phyloP scores from a whole-genome alignment of 1,140 invertebrate species.

The Cataglyphis hispanica region DNA sequence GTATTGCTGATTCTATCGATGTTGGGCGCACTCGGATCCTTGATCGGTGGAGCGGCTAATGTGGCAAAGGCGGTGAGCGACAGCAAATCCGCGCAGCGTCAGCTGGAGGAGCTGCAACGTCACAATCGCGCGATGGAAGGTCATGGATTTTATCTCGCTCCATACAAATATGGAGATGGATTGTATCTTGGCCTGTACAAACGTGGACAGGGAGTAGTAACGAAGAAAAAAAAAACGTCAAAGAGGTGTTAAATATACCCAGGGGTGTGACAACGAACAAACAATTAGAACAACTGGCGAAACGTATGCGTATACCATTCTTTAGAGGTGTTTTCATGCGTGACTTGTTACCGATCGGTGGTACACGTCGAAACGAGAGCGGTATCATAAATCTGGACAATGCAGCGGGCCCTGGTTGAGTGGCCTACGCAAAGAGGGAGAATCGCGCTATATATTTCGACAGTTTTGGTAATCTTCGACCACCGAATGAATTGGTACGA shows the following conservation, averaged over 20 bases:
- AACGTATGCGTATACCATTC: neutral
- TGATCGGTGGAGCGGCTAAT: neutral
- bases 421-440: too few species aligned
- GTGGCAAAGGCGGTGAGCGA: neutral
- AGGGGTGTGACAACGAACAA: too few species aligned
- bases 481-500: neutral
- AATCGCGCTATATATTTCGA: neutral
- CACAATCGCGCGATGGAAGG: neutral
- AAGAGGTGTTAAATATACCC: neutral
- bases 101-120: neutral
- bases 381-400: too few species aligned
- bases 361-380: neutral
- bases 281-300: too few species aligned
- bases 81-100: too few species aligned
- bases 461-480: neutral
- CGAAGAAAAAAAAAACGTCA: neutral
- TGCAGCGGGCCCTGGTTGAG: too few species aligned
- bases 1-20: neutral
- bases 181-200: too few species aligned
- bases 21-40: neutral
- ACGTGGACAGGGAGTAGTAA: neutral
- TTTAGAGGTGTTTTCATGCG: neutral
- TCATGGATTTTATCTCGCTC: neutral
- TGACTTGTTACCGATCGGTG: neutral
- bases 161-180: neutral